These are phyloP conservation scores for Schizopygopsis malacanthus DNA, from an alignment of 2,797 vertebrate species.

Conservation along the genomic window DNA sequence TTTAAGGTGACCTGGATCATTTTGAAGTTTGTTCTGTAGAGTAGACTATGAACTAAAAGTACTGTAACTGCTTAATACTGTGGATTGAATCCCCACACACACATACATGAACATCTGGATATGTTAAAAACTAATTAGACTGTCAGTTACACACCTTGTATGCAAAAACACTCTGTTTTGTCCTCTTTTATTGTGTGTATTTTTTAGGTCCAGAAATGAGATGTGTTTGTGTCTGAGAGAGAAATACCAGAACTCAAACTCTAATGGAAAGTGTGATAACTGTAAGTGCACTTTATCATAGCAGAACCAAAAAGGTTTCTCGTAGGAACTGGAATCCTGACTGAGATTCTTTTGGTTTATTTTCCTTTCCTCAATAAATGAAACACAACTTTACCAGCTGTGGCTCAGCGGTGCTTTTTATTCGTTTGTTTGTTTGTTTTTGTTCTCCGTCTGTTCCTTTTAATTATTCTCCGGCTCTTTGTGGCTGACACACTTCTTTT, in stretches of 20 bases:
- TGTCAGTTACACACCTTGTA: slow-evolving; percentile 34
- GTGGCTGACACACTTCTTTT: not conserved
- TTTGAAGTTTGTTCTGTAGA: slow-evolving; percentile 27
- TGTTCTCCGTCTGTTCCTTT: slow-evolving; percentile 4
- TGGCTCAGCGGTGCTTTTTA: slow-evolving; percentile 12
- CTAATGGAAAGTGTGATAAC: slow-evolving; percentile 65
- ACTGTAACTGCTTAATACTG: slow-evolving; percentile 39
- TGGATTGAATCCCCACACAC: slow-evolving; percentile 26
- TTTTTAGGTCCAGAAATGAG: slow-evolving; percentile 20
- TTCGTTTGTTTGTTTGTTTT: slow-evolving; percentile 21
- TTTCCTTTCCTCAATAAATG: slow-evolving; percentile 72
- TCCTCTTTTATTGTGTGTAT: slow-evolving; percentile 18
- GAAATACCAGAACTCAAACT: slow-evolving; percentile 40
- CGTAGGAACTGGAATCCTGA: slow-evolving; percentile 69
- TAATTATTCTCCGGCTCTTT: slow-evolving; percentile 5
- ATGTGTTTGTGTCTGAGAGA: slow-evolving; percentile 51
- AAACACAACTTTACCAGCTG: slow-evolving; percentile 69
- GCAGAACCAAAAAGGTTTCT: slow-evolving; percentile 74
- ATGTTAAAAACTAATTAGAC: slow-evolving; percentile 10
- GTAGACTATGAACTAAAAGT: slow-evolving; percentile 33
- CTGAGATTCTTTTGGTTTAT: slow-evolving; percentile 63
- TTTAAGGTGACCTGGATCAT: slow-evolving; percentile 12
- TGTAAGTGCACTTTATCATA: slow-evolving; percentile 81
- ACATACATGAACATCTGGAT: slow-evolving; percentile 10
- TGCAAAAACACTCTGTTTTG: slow-evolving; percentile 44